These are phyloP conservation scores for Rhynchotus rufescens DNA, from an alignment of 2,797 vertebrate species.

Conservation along the genomic window DNA sequence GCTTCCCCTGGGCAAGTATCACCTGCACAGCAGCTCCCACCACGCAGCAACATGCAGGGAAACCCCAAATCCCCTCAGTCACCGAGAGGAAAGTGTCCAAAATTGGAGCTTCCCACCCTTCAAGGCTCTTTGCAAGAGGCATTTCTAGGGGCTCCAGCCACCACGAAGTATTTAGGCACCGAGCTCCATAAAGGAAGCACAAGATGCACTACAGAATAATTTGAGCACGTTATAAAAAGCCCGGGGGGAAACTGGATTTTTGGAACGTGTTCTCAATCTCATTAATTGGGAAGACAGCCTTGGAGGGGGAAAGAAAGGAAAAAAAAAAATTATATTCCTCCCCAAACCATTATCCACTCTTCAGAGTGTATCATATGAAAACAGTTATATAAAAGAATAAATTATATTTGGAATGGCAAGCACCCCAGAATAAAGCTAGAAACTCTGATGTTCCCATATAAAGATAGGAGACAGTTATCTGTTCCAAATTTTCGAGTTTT, in stretches of 20 bases:
- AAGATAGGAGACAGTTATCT: constrained; percentile 79
- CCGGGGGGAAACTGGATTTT: constrained; percentile 64
- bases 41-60: not conserved
- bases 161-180: constrained; percentile 38
- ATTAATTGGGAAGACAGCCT: constrained; percentile 76
- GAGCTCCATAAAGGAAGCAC: constrained; percentile 43
- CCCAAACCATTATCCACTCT: constrained; percentile 69
- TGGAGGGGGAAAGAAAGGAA: not conserved
- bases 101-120: not conserved
- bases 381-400: constrained; percentile 78
- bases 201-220: constrained; percentile 58
- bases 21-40: not conserved
- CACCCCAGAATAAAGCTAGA: constrained; percentile 77
- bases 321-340: constrained; percentile 35
- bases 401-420: constrained; percentile 80
- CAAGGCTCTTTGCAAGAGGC: not conserved
- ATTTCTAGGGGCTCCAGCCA: not conserved
- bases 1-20: not conserved
- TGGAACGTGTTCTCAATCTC: constrained; percentile 69
- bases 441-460: constrained; percentile 78
- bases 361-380: constrained; percentile 76
- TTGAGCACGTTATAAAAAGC: constrained; percentile 59
- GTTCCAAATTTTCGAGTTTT: constrained; percentile 78
- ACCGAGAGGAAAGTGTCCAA: not conserved
- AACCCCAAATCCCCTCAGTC: not conserved